Base-by-base conservation (phyloP, 2,888 invertebrate species). In the Fabriciana adippe region DNA sequence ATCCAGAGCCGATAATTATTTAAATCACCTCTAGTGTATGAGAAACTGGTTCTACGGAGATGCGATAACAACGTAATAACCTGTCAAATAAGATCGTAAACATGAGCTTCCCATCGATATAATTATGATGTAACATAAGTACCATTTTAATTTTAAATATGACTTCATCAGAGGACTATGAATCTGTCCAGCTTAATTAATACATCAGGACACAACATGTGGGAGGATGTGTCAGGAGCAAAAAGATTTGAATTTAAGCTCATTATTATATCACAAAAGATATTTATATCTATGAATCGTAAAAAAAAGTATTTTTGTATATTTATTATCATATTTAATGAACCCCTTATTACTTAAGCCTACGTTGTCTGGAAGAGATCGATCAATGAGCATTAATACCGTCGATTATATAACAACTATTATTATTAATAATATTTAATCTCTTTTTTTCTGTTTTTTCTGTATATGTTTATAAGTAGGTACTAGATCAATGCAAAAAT, bases 41-140 rank as follows among this genome's bases (percentile, higher is more conserved):
- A 73, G 74, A 77, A 82, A 85, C 83, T 79, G 78, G 84, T 83
- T 79, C 55, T 47, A 55, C n/a, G 50, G 67, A 65, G 65, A 67
- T 55, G 67, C 76, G 79, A 81, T 77, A 78, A 81, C 76, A 79
- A 77, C 76, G 78, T 81, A 82, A 79, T 82, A 78, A 79, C 81
- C 78, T 63, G 66, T 63, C 68, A 61, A 70, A 63, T 68, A 66
- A 66, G 62, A 66, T 66, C 67, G 67, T 65, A 66, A 69, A 65
- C 67, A 67, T 63, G 64, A 66, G 67, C 67, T 67, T 53, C 72
- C 65, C 67, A 60, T 66, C 66, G 67, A 65, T 66, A 59, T 67
- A 66, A 71, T 69, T 60, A 69, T 67, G 69, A 69, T 69, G 72
- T 72, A 69, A 69, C 66, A 61, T 55, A 64, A 41, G 66, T 66